These are phyloP conservation scores for Lepus townsendii DNA, from an alignment of 2,797 vertebrate species.

Conservation along the genomic window DNA sequence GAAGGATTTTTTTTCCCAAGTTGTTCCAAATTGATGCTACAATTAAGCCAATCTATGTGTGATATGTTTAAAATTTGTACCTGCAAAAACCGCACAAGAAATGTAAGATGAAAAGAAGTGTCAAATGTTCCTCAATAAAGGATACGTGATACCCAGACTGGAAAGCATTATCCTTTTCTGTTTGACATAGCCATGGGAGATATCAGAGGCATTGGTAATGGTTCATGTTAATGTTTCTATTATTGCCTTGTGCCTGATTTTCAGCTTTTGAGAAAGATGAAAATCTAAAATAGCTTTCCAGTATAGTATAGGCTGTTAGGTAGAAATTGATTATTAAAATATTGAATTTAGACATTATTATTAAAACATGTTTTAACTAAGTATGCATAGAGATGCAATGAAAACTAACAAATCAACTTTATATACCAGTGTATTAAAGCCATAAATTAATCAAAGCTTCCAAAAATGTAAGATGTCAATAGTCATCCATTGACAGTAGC, in stretches of 20 bases:
- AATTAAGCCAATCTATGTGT: neutral
- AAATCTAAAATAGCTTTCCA: constrained; percentile 19
- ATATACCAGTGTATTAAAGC: constrained; percentile 37
- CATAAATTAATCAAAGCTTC: constrained; percentile 47
- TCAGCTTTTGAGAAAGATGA: constrained; percentile 46
- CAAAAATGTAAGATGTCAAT: constrained; percentile 13
- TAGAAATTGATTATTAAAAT: constrained; percentile 55
- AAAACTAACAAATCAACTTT: constrained; percentile 39
- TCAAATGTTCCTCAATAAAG: neutral
- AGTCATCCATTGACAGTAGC: neutral
- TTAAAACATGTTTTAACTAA: constrained; percentile 59
- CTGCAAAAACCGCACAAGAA: neutral
- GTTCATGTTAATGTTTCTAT: constrained; percentile 28
- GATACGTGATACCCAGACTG: neutral
- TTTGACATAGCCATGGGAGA: neutral
- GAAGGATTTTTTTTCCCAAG: constrained; percentile 16
- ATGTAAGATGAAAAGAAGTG: constrained; percentile 19
- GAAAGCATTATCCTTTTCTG: neutral
- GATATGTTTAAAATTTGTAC: neutral
- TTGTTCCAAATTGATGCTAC: constrained; percentile 22
- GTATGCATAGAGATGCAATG: neutral
- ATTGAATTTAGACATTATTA: constrained; percentile 33
- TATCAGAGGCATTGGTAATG: neutral
- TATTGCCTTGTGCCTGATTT: constrained; percentile 18
- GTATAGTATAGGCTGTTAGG: constrained; percentile 1